A percentile compares a stretch with the other conserved stretches of the same genome.
Evolutionary conservation across 2,113 vertebrate species (phyloP).

Genomic region (Cephalopterus ornatus): DNA sequence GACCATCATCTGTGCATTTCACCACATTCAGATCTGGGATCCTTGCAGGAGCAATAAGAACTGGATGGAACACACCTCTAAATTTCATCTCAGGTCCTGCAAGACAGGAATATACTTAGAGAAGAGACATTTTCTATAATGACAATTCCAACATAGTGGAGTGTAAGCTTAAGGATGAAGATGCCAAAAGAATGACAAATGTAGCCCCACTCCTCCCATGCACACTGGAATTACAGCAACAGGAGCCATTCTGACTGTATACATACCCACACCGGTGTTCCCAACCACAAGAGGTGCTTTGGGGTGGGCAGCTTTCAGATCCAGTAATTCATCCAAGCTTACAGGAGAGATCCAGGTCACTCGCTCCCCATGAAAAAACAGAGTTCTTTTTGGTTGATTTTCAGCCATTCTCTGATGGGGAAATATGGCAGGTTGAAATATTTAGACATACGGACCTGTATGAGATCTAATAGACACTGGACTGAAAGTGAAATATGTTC

Average conservation of each 20-base stretch:
- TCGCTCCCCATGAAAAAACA: conserved; percentile 76
- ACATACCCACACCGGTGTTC: conserved; percentile 81
- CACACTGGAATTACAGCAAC: neutral
- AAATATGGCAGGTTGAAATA: neutral
- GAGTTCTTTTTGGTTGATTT: conserved; percentile 17
- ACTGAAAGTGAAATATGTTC: neutral
- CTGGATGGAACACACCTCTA: conserved; percentile 41
- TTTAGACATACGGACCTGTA: neutral
- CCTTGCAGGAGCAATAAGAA: conserved; percentile 61
- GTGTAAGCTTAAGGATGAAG: neutral
- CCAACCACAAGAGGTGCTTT: conserved; percentile 83
- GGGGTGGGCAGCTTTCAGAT: conserved; percentile 75
- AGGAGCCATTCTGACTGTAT: neutral
- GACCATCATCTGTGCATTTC: conserved; percentile 13
- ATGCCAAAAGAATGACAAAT: neutral
- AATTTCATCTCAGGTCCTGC: conserved; percentile 57
- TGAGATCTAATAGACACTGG: neutral
- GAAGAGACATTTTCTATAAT: neutral
- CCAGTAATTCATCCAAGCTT: conserved; percentile 78
- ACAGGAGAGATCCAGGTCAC: conserved; percentile 79
- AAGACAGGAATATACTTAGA: neutral
- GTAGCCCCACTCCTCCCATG: neutral
- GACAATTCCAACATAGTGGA: neutral
- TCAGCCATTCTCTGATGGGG: conserved; percentile 54
- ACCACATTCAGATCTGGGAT: conserved; percentile 53